Evolutionary conservation across 1,140 invertebrate species (phyloP).

Genomic region (Anagrus nilaparvatae): DNA sequence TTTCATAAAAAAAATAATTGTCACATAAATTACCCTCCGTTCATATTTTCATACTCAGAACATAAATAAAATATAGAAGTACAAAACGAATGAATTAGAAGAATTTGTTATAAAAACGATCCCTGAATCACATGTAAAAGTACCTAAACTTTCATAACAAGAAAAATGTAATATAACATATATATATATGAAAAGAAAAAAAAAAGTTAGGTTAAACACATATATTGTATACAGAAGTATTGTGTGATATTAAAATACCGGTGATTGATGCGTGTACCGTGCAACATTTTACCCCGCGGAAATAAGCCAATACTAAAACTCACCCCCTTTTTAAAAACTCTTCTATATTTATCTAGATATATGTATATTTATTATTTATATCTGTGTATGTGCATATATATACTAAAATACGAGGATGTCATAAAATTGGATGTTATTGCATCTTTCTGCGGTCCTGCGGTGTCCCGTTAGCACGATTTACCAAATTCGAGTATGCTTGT

Average conservation of each 20-base stretch:
- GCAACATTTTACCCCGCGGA: conserved; percentile 24
- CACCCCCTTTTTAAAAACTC: neutral
- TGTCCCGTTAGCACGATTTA: neutral
- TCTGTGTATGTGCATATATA: no score
- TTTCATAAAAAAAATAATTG: no score
- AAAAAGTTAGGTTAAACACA: no score
- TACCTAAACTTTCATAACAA: no score
- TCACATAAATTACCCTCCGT: no score
- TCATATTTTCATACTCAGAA: no score
- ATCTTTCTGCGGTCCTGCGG: conserved; percentile 27
- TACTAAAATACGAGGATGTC: conserved; percentile 37
- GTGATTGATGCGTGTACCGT: conserved; percentile 44
- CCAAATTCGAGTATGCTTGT: neutral
- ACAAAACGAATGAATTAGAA: no score
- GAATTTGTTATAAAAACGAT: conserved; percentile 36
- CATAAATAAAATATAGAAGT: no score
- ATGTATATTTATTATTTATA: no score
- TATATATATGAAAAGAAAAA: no score
- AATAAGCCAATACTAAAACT: conserved; percentile 18
- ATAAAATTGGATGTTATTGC: conserved; percentile 39
- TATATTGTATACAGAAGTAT: conserved; percentile 5
- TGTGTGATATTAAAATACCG: conserved; percentile 43
- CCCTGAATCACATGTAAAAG: no score
- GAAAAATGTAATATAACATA: no score
- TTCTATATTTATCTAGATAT: conserved; percentile 15